Percentiles rank a stretch among this genome's conserved stretches.
phyloP scores from a whole-genome alignment of 2,797 vertebrate genomes.

The Crax fasciolata region DNA sequence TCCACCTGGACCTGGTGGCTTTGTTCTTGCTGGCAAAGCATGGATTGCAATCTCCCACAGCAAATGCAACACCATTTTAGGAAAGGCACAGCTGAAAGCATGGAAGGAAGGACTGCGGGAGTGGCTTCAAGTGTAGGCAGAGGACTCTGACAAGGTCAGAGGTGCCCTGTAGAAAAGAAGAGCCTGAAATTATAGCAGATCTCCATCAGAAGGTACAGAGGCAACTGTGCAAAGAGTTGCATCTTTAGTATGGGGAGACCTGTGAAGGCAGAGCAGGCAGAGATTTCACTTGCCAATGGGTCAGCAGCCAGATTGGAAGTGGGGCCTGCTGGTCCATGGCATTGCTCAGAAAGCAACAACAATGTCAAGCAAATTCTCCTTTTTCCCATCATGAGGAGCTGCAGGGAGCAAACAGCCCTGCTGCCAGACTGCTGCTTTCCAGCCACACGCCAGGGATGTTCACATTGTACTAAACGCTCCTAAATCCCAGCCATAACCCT shows the following conservation, averaged over 20 bases:
- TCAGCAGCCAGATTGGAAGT: background rate
- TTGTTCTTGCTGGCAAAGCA: accelerated
- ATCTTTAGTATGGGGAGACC: background rate
- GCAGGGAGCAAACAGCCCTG: accelerated
- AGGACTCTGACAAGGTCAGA: background rate
- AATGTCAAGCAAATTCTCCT: accelerated
- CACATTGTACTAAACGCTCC: background rate
- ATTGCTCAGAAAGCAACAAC: background rate
- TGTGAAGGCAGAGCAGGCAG: background rate
- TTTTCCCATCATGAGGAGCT: accelerated
- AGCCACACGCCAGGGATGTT: background rate
- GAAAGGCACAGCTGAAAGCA: background rate
- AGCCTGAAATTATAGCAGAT: background rate
- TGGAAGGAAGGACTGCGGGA: background rate
- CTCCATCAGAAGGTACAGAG: background rate
- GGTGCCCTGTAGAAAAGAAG: background rate
- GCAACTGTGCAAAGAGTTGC: background rate
- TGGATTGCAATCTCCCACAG: accelerated
- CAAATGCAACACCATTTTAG: accelerated
- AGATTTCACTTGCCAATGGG: too few relatives aligned
- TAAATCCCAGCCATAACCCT: background rate
- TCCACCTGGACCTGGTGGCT: accelerated
- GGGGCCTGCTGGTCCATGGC: accelerated
- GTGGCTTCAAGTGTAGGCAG: background rate
- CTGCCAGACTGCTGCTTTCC: background rate